These are phyloP conservation scores for Xerus rutilus DNA, from an alignment of 2,797 vertebrate genomes.

Conservation along the genomic window DNA sequence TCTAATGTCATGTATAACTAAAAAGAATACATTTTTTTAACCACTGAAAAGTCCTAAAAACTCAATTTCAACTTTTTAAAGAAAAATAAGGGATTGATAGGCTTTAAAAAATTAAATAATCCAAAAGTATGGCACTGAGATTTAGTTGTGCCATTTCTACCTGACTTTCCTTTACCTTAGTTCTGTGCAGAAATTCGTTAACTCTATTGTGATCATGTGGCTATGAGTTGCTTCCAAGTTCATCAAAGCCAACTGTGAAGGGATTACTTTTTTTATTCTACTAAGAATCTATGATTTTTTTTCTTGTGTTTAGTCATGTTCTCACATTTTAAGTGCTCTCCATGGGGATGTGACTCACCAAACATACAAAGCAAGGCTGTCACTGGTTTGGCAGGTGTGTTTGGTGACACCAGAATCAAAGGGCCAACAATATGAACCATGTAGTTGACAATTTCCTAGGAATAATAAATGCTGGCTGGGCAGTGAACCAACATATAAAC, in stretches of 20 bases:
- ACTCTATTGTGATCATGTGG: accelerated
- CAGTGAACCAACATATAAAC: neutral
- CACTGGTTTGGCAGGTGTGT: accelerated
- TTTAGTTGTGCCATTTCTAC: neutral
- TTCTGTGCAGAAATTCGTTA: accelerated
- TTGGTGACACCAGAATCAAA: neutral
- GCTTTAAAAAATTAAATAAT: neutral
- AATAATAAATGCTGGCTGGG: neutral
- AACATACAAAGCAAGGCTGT: no score
- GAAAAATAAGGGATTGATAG: neutral
- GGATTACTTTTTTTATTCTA: neutral
- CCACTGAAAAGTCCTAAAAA: neutral
- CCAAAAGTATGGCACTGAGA: neutral
- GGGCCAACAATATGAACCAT: no score
- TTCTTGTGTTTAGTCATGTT: neutral
- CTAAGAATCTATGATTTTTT: neutral
- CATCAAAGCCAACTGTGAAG: neutral
- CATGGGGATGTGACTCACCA: neutral
- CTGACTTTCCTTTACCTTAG: neutral
- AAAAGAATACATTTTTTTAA: neutral
- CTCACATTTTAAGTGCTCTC: accelerated
- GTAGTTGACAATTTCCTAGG: neutral
- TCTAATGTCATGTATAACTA: no score
- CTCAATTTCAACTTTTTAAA: neutral
- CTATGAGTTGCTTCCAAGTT: neutral